Evolutionary conservation across 2,797 vertebrate genomes (phyloP).

Genomic region (Typhlichthys subterraneus): DNA sequence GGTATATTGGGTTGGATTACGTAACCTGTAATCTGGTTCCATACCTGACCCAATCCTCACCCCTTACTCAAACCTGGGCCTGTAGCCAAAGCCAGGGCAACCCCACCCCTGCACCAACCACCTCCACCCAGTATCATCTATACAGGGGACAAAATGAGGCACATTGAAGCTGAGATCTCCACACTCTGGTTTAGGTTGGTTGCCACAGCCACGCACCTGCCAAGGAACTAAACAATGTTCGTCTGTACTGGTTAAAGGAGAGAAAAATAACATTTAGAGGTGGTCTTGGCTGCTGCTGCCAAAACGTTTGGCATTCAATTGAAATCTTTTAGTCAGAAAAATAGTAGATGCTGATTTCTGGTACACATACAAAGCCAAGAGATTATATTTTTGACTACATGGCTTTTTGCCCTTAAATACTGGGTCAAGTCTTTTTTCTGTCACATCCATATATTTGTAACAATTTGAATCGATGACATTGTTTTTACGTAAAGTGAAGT

Average conservation of each 20-base stretch:
- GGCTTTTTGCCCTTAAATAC: neutral
- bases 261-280: neutral
- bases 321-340: constrained; percentile 1
- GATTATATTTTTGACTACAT: neutral
- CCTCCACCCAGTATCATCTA: too few relatives aligned
- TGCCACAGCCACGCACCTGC: constrained; percentile 42
- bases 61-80: too few relatives aligned
- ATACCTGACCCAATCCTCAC: too few relatives aligned
- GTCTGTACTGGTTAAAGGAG: constrained; percentile 24
- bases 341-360: neutral
- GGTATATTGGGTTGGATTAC: too few relatives aligned
- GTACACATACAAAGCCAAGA: neutral
- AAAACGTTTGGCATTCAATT: neutral
- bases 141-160: constrained; percentile 2
- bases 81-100: too few relatives aligned
- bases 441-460: constrained; percentile 2
- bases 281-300: constrained; percentile 6
- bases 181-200: constrained; percentile 51
- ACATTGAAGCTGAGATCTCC: constrained; percentile 38
- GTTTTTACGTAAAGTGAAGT: too few relatives aligned
- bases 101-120: too few relatives aligned
- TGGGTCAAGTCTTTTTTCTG: neutral
- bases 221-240: constrained; percentile 39
- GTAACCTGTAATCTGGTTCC: too few relatives aligned
- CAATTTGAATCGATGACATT: too few relatives aligned